These are phyloP conservation scores for Caenorhabditis auriculariae DNA, from an alignment of 2,888 invertebrate genomes.

Conservation along the genomic window DNA sequence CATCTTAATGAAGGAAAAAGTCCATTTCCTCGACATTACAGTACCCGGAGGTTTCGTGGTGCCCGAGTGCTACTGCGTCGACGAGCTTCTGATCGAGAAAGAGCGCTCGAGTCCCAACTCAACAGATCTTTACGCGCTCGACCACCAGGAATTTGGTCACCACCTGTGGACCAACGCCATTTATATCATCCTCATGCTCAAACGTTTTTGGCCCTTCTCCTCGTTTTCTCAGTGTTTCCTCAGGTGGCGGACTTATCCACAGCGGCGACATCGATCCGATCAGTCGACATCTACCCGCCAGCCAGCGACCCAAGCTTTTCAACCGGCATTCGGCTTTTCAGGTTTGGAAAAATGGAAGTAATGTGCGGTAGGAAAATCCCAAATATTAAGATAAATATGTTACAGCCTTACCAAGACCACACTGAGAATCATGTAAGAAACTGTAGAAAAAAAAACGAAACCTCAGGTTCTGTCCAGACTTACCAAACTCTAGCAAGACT, in stretches of 20 bases:
- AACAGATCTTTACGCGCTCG: constrained; percentile 56
- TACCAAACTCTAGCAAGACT: too few species aligned
- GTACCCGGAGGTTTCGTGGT: constrained; percentile 69
- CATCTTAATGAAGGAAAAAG: too few species aligned
- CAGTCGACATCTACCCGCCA: constrained; percentile 88
- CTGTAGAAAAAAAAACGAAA: too few species aligned
- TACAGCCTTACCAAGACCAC: too few species aligned
- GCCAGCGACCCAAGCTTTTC: constrained; percentile 85
- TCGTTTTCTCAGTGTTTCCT: too few species aligned
- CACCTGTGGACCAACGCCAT: constrained; percentile 95
- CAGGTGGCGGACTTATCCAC: constrained; percentile 66
- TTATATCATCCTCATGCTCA: constrained; percentile 86
- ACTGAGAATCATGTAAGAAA: too few species aligned
- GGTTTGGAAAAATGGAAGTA: constrained; percentile 68
- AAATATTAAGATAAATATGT: neutral
- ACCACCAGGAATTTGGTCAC: constrained; percentile 63
- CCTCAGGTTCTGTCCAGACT: too few species aligned
- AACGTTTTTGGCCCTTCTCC: too few species aligned
- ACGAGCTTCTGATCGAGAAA: constrained; percentile 59
- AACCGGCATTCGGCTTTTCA: constrained; percentile 96
- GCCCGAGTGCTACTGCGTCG: constrained; percentile 82
- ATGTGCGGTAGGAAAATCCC: neutral
- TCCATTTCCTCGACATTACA: too few species aligned
- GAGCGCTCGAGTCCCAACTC: constrained; percentile 46
- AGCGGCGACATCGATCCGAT: constrained; percentile 95